Evolutionary conservation across 1,140 invertebrate genomes (phyloP), one percentile per base, ranked within the genome.

Genomic region (Atta texana): DNA sequence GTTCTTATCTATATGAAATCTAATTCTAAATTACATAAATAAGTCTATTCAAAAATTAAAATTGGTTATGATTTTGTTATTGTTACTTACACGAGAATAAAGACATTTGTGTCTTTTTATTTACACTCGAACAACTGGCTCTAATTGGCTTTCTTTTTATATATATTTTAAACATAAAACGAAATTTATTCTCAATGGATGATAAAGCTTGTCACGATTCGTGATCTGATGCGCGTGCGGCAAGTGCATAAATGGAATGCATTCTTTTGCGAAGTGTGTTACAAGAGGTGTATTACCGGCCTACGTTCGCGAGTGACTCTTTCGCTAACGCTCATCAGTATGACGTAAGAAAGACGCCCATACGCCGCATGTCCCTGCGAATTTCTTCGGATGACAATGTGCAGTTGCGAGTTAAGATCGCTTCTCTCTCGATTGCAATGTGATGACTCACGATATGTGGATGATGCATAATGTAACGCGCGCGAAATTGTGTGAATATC

Each of bases 331-430:
- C 77, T 72, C 84, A 80, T 75, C 24, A 59, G 71, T 51, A 64
- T 87, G 84, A 90, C 51, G 88, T 72, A 89, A 90, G 76, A 21
- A 72, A 71, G 44, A 89, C 88, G 84, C 88, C 88, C 85, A 80
- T 81, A 34, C 87, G 57, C n/a, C 44, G 34, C 53, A 85, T 74
- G 53, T 87, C 63, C 44, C 61, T 24, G 76, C 39, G 51, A 80
- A 61, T 66, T 77, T 75, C 55, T 53, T 44, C 63, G 24, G 16
- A 78, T 68, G 69, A 78, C 88, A 87, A 87, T 80, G 76, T 61
- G 28, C 31, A 49, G n/a, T 57, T 81, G 12, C 49, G n/a, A 34
- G 59, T 28, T 78, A 28, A 39, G 39, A 44, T 24, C 66, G 78
- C 53, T 49, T 8, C 12, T 74, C 39, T 66, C 69, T 61, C 80